Base-by-base conservation (phyloP, 2,797 vertebrate genomes). In the Rhinogobio ventralis region DNA sequence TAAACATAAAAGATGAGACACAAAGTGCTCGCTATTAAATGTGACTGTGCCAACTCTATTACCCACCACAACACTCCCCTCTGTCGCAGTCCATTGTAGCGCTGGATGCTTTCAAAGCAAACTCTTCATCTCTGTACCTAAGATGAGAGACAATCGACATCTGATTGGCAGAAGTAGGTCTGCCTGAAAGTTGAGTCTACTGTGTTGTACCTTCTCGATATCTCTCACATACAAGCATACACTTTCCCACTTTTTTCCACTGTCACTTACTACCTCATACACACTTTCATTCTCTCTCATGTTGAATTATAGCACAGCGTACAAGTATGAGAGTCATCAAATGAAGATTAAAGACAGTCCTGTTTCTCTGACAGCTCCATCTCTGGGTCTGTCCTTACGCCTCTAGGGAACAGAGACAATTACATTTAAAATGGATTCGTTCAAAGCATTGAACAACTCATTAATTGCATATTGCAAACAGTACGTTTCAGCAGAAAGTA, bases 391-490 rank as follows among this genome's bases (percentile, higher is more conserved):
- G 88, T 90, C 89, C 89, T 84, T 55, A 42, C 25, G 83, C 88
- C 90, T 89, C 73, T 90, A 93, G 93, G 94, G 94, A 93, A 91
- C 90, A 88, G 89, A 92, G 93, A 94, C 94, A 94, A 94, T 95
- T 95, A 95, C 82, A 89, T 90, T 90, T 91, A 91, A 93, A 95
- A 95, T 95, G 92, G 93, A 95, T 94, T 93, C 93, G 91, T 95
- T 94, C 93, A 94, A 92, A 94, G 93, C 91, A 89, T 93, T 94
- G 93, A 95, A 94, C 94, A 95, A 94, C 94, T 95, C 94, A 95
- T 95, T 95, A 95, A 94, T 94, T 94, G 92, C 93, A 93, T 93
- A 94, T 94, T 94, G 92, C 93, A 94, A 95, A 95, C 93, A 84
- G 92, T 94, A 92, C 87, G 73, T 95, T 95, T 95, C 94, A 95